Percentiles rank a stretch among this genome's conserved stretches.
Conservation (phyloP, 2,797 vertebrate genomes). For the Acanthis flammea region DNA sequence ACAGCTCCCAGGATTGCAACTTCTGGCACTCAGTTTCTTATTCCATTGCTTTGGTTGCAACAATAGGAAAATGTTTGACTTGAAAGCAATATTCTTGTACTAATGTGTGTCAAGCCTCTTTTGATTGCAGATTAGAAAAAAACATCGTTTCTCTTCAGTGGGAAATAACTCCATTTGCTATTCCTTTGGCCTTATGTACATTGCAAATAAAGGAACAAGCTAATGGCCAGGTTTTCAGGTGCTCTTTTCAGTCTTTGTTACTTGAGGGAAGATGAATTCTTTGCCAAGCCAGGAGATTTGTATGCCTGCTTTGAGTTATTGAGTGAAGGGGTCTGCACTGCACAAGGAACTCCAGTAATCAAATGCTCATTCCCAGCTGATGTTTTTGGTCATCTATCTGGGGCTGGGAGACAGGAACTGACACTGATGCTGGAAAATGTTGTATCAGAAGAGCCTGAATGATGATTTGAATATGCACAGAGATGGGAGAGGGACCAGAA, state of each 20-base stretch:
- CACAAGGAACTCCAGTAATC: constrained; percentile 6
- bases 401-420: not conserved
- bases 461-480: not conserved
- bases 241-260: not conserved
- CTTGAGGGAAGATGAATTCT: not conserved
- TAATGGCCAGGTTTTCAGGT: not conserved
- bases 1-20: not conserved
- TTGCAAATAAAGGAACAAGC: not conserved
- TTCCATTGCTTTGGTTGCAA: not conserved
- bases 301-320: constrained; percentile 10
- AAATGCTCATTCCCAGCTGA: not conserved
- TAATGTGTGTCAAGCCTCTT: not conserved
- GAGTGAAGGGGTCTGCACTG: not conserved
- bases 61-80: not conserved
- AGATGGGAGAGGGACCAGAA: not conserved
- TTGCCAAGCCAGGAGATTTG: not conserved
- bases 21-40: not conserved
- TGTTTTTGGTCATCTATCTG: not conserved
- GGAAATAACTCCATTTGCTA: not conserved
- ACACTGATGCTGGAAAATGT: not conserved
- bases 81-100: not conserved
- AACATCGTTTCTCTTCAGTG: not conserved
- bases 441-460: not conserved
- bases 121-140: not conserved
- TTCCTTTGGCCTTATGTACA: not conserved